Evolutionary conservation across 2,888 invertebrate species (phyloP), one percentile per base, ranked within the genome.

Genomic region (Mythimna pallens): DNA sequence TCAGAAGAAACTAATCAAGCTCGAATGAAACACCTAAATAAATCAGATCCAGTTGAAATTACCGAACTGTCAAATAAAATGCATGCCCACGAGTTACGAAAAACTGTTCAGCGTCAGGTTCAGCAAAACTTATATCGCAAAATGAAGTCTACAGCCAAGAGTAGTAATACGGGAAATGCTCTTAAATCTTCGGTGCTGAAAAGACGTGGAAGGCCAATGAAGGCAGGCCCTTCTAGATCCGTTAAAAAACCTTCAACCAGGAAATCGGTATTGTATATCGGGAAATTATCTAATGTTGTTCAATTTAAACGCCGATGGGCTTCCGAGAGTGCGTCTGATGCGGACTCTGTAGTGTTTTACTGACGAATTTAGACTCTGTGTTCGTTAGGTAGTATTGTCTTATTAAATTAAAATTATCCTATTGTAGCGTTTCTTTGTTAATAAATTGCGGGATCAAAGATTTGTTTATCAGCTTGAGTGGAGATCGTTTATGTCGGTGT

Each of bases 211-310:
- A 81, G 85, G 61, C 82, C 88, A 1, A 84, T 86, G 0, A 87
- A 84, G 70, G 84, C 87, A 8, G 87, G 86, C 0, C 78, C 87
- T 3, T 89, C 88, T 5, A 89, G 73, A 74, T 84, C 59, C 9
- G 65, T 34, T 20, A 88, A 76, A 80, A 80, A 47, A 54, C 7
- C 34, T 30, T 36, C 22, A 22, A 4, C 14, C 61, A 81, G 73
- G 34, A 68, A 86, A 14, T 79, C 80, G 0, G 66, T 76, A 1
- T 63, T 91, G 67, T 92, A 89, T 66, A 47, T 81, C 5, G 92
- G 92, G 5, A 91, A 91, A 72, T 77, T 91, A 47, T 86, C 88
- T 1, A 91, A 91, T 71, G 80, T 89, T 43, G 89, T 89, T 3
- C 61, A 68, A 25, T 87, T 87, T 40, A 80, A 62, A 47, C 64